These are phyloP conservation scores for Micrastur ruficollis DNA, from an alignment of 2,797 vertebrate genomes.

Conservation along the genomic window DNA sequence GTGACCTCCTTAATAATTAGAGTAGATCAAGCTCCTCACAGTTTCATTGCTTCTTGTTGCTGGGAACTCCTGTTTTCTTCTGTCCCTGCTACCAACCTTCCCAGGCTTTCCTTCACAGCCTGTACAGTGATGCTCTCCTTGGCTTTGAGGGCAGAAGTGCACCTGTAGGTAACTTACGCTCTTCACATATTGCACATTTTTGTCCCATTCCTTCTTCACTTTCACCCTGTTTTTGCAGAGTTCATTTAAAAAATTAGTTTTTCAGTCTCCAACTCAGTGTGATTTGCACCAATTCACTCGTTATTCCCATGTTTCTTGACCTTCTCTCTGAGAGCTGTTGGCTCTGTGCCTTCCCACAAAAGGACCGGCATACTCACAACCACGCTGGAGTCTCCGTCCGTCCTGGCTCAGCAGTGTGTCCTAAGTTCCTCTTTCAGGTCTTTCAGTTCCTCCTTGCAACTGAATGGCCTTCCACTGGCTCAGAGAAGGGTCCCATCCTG, in stretches of 20 bases:
- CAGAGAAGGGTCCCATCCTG: neutral
- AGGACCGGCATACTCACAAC: neutral
- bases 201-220: neutral
- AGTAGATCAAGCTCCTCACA: neutral
- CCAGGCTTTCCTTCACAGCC: neutral
- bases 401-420: neutral
- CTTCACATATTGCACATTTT: neutral
- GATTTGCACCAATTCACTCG: neutral
- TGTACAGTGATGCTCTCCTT: neutral
- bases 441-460: neutral
- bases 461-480: neutral
- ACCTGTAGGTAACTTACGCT: neutral
- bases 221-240: neutral
- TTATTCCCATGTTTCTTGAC: neutral
- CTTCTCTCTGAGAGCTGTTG: neutral
- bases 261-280: neutral
- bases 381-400: neutral
- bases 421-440: neutral
- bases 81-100: neutral
- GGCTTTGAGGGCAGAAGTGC: neutral
- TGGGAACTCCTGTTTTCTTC: neutral
- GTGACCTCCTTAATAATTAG: rapidly evolving
- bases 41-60: neutral
- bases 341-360: neutral
- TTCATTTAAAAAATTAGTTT: neutral